Base-by-base conservation (phyloP, 2,113 vertebrate genomes). In the Alligator sinensis region DNA sequence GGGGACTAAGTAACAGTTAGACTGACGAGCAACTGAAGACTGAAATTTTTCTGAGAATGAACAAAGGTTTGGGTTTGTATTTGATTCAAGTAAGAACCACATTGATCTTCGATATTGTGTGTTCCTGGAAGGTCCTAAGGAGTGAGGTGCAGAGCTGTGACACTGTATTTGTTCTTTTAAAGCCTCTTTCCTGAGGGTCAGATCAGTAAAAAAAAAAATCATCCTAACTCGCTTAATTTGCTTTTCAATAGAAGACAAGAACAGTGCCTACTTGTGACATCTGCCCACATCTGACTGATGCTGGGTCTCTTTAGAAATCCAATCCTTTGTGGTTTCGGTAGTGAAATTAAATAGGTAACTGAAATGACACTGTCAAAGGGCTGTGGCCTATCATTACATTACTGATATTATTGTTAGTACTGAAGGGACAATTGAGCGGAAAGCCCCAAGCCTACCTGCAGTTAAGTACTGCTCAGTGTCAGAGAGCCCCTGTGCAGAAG, bases 401-500 rank as follows among this genome's bases (percentile, higher is more conserved):
- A 12, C 3, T 60, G 1, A n/a, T 74, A 3, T 30, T 61, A 28
- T 57, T 75, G 55, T 3, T 74, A 8, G 15, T 80, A 6, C 27
- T 80, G 0, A 0, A 68, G 47, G 64, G 59, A 64, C 47, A 59
- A 60, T 62, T 2, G 17, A 82, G 80, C 77, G 25, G 5, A 80
- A 90, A 27, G 27, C n/a, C 61, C 30, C 64, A 11, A 13, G 8
- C 2, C 2, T 34, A 6, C 11, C 59, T 11, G 25, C 19, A 47
- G 21, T 74, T 24, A 38, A 4, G 54, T 1, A 0, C 16, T 72
- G 5, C 63, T 82, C 13, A 8, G 3, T 0, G 0, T 74, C 1
- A 1, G 47, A 74, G 18, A 86, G 1, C 76, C 47, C 47, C 22
- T 11, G 59, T 17, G 4, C 4, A 47, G 59, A 58, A 86, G 59